A percentile compares a stretch with the other conserved stretches of the same genome.
Conservation (phyloP, 1,140 invertebrate genomes). For the Trichogramma pretiosum region DNA sequence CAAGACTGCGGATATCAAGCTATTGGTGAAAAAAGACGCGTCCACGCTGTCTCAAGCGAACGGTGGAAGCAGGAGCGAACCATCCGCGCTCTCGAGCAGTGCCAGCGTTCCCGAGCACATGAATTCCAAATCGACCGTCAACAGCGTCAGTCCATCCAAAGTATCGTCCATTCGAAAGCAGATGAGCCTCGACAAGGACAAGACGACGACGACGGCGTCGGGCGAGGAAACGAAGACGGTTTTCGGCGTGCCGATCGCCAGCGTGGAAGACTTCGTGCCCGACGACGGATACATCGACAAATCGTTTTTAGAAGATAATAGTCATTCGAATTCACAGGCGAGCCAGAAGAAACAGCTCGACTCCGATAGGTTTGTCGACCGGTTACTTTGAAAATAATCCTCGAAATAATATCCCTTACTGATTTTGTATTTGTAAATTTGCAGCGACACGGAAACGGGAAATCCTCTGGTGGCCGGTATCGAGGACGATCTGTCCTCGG, state of each 20-base stretch:
- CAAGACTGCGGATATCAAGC: conserved; percentile 32
- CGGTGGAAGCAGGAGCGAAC: background rate
- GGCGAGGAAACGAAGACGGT: conserved; percentile 19
- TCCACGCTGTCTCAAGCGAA: background rate
- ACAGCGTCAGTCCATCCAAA: conserved; percentile 32
- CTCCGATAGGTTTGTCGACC: conserved; percentile 55
- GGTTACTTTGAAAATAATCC: too few species aligned
- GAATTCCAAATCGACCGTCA: conserved; percentile 14
- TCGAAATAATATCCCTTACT: too few species aligned
- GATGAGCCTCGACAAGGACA: conserved; percentile 19
- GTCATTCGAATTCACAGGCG: conserved; percentile 41
- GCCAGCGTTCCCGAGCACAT: conserved; percentile 5
- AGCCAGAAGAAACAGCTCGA: conserved; percentile 44
- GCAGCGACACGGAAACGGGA: conserved; percentile 64
- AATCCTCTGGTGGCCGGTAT: conserved; percentile 83
- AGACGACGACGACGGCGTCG: too few species aligned
- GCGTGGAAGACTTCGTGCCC: conserved; percentile 80
- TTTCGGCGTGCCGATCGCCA: conserved; percentile 39
- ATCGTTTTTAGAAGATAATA: conserved; percentile 72
- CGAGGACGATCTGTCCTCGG: conserved; percentile 76
- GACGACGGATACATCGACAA: conserved; percentile 68
- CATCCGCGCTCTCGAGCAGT: conserved; percentile 5
- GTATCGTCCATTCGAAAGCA: conserved; percentile 20
- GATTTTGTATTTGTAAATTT: conserved; percentile 26
- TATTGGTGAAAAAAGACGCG: conserved; percentile 27